Percentiles rank a stretch among this genome's conserved stretches.
Evolutionary conservation across 1,140 invertebrate species (phyloP).

Genomic region (Drosophila sucinea): DNA sequence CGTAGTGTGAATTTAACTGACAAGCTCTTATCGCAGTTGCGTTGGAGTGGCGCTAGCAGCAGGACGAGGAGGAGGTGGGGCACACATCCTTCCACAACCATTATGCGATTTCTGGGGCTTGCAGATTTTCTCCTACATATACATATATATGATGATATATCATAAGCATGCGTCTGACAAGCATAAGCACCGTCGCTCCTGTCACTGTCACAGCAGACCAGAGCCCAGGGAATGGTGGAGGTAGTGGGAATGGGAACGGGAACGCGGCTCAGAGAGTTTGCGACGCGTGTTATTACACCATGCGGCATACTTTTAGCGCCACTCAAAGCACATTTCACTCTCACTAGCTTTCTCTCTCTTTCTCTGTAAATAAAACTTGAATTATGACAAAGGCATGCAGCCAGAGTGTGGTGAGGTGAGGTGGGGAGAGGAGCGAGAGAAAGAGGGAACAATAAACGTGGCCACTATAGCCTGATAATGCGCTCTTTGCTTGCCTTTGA

Average conservation of each 20-base stretch:
- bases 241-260: background rate
- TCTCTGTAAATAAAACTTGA: slow-evolving; percentile 75
- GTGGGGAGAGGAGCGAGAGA: slow-evolving; percentile 7
- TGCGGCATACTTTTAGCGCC: slow-evolving; percentile 79
- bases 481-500: slow-evolving; percentile 45
- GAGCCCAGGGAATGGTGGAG: slow-evolving; percentile 1
- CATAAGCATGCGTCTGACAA: slow-evolving; percentile 78
- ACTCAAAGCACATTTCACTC: slow-evolving; percentile 71
- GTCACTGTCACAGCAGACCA: slow-evolving; percentile 69
- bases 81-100: slow-evolving; percentile 11
- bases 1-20: slow-evolving; percentile 56
- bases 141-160: slow-evolving; percentile 56
- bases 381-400: slow-evolving; percentile 72
- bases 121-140: slow-evolving; percentile 20
- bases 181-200: slow-evolving; percentile 70
- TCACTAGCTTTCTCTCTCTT: slow-evolving; percentile 11
- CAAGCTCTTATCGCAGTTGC: slow-evolving; percentile 48
- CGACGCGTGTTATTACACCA: slow-evolving; percentile 75
- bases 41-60: slow-evolving; percentile 26
- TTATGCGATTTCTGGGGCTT: slow-evolving; percentile 7
- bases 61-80: slow-evolving; percentile 9
- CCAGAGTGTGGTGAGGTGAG: slow-evolving; percentile 7
- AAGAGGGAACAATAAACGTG: slow-evolving; percentile 39
- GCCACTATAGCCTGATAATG: slow-evolving; percentile 71
- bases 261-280: slow-evolving; percentile 11